These are phyloP conservation scores for Rhinoraja longicauda DNA, from an alignment of 2,797 vertebrate genomes.

Conservation along the genomic window DNA sequence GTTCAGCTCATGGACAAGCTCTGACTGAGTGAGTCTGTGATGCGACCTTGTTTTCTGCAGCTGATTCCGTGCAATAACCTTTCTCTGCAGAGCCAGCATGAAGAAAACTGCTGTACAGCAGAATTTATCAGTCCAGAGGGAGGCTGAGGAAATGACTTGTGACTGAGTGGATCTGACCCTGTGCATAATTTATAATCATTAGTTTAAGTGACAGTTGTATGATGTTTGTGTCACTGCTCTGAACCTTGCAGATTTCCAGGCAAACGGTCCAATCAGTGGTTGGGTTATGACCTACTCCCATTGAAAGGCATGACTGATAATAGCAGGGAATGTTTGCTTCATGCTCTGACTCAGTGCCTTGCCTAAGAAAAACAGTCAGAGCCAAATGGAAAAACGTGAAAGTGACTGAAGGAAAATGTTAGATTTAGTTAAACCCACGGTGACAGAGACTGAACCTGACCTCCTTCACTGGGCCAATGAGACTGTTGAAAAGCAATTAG, in stretches of 20 bases:
- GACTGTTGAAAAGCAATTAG: conserved; percentile 18
- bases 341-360: conserved; percentile 17
- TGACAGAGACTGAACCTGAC: conserved; percentile 2
- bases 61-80: conserved; percentile 33
- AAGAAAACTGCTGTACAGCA: conserved; percentile 45
- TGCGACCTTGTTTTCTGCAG: conserved; percentile 3
- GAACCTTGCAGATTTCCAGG: conserved; percentile 45
- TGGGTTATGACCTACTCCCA: conserved; percentile 52
- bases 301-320: conserved; percentile 49
- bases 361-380: conserved; percentile 19
- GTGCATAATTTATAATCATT: conserved; percentile 71
- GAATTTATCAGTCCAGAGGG: conserved; percentile 51
- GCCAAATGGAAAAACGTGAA: conserved; percentile 24
- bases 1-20: background rate
- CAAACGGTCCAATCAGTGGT: conserved; percentile 52
- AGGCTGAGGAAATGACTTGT: conserved; percentile 63
- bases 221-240: conserved; percentile 51
- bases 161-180: conserved; percentile 63
- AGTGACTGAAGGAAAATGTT: conserved; percentile 33
- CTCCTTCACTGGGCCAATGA: conserved; percentile 21
- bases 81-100: conserved; percentile 47
- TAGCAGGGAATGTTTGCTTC: conserved; percentile 39
- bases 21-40: background rate
- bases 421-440: background rate
- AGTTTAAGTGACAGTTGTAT: conserved; percentile 63